Percentiles rank a stretch among this genome's conserved stretches.
Evolutionary conservation across 1,140 invertebrate species (phyloP).

Genomic region (Gonioctena quinquepunctata): DNA sequence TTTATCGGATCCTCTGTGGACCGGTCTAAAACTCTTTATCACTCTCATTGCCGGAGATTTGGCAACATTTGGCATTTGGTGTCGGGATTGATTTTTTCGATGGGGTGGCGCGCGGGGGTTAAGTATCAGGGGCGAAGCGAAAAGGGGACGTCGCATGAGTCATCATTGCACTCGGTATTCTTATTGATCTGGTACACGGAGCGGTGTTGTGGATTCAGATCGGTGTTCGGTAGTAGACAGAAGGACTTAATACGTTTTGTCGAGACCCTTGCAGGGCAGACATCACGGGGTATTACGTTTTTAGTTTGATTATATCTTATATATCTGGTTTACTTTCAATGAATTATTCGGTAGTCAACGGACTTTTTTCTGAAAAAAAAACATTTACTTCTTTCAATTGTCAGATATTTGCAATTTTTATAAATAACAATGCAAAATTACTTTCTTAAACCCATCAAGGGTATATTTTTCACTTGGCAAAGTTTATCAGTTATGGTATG

Average conservation of each 20-base stretch:
- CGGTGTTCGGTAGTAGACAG: background rate
- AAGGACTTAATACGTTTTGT: conserved; percentile 2
- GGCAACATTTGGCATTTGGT: conserved; percentile 52
- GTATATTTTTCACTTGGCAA: too few species aligned
- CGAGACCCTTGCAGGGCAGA: background rate
- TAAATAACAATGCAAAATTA: too few species aligned
- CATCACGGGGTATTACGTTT: background rate
- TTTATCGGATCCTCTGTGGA: too few species aligned
- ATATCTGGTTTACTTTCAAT: too few species aligned
- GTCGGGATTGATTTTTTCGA: conserved; percentile 50
- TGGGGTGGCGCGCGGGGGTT: conserved; percentile 26
- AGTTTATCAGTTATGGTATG: too few species aligned
- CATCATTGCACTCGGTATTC: conserved; percentile 53
- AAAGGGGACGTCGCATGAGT: conserved; percentile 46
- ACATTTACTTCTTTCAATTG: too few species aligned
- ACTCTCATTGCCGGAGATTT: conserved; percentile 33
- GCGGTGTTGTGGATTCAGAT: conserved; percentile 6
- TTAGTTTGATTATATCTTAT: background rate
- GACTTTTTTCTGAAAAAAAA: too few species aligned
- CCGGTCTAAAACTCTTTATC: too few species aligned
- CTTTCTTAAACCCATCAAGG: too few species aligned
- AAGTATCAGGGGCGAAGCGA: conserved; percentile 19
- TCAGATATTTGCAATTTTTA: too few species aligned
- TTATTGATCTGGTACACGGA: conserved; percentile 45
- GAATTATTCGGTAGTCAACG: too few species aligned